Conservation (phyloP, 35 echinoderm and acorn worm genomes). For the Strongylocentrotus purpuratus region DNA sequence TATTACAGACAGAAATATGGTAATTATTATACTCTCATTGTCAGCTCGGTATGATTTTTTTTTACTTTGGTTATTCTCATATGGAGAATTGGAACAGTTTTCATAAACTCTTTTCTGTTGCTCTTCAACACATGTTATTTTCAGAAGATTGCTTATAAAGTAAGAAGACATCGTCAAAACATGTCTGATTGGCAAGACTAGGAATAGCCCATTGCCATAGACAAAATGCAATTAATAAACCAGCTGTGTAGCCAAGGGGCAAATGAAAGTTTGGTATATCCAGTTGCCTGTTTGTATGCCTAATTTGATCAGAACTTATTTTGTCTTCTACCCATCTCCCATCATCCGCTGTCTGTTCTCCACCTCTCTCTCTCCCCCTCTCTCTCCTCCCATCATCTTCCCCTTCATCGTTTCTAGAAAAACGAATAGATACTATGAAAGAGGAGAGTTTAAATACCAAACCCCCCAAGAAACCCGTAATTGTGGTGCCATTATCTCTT, state of each 20-base stretch:
- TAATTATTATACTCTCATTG: background rate
- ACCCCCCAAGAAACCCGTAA: background rate
- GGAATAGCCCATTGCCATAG: background rate
- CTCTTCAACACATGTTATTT: background rate
- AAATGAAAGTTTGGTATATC: conserved; percentile 12
- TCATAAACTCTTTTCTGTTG: background rate
- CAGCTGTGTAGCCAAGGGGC: background rate
- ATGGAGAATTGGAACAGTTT: background rate
- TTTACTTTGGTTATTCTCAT: background rate
- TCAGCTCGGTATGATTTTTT: background rate
- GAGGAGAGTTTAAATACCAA: background rate
- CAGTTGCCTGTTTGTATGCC: conserved; percentile 15
- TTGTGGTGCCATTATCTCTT: background rate
- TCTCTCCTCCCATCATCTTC: background rate
- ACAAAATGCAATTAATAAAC: conserved; percentile 19
- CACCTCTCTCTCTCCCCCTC: background rate
- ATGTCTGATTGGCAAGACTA: background rate
- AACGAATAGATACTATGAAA: background rate
- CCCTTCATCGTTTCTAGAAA: background rate
- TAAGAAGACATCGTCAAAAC: background rate
- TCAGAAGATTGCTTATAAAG: background rate
- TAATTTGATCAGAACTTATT: conserved; percentile 19
- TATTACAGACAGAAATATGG: background rate
- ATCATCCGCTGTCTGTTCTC: background rate
- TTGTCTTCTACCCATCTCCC: background rate